These are phyloP conservation scores for Zonotrichia albicollis DNA, from an alignment of 2,797 vertebrate genomes.

Conservation along the genomic window DNA sequence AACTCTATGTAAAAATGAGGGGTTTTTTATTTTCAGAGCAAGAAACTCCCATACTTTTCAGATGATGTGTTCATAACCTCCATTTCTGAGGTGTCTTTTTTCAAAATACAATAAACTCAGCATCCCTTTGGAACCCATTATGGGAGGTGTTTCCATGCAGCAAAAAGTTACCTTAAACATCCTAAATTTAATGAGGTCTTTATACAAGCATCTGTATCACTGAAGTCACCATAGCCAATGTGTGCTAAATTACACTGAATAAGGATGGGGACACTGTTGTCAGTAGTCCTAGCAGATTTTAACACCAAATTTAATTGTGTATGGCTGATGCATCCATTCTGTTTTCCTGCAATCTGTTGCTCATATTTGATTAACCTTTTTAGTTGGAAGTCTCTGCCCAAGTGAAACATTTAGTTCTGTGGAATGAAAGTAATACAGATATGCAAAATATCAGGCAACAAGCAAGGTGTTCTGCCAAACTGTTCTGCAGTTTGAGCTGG, in stretches of 20 bases:
- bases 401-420: slow-evolving; percentile 1
- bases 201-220: neutral
- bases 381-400: neutral
- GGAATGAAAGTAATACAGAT: neutral
- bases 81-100: slow-evolving; percentile 48
- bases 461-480: neutral
- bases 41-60: slow-evolving; percentile 52
- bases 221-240: neutral
- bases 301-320: neutral
- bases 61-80: slow-evolving; percentile 39
- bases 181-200: slow-evolving; percentile 25
- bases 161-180: slow-evolving; percentile 35
- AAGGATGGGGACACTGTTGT: neutral
- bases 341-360: slow-evolving; percentile 4
- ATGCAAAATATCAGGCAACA: neutral
- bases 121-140: slow-evolving; percentile 42
- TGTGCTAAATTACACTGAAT: neutral
- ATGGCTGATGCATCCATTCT: neutral
- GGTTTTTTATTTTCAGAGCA: slow-evolving; percentile 65
- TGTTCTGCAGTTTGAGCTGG: neutral
- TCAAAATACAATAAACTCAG: slow-evolving; percentile 52
- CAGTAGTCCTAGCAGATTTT: neutral
- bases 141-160: neutral
- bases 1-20: slow-evolving; percentile 39
- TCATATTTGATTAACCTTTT: slow-evolving; percentile 22